A percentile compares a stretch with the other conserved stretches of the same genome.
Conservation (phyloP, 1,140 invertebrate genomes). For the Magallana gigas region DNA sequence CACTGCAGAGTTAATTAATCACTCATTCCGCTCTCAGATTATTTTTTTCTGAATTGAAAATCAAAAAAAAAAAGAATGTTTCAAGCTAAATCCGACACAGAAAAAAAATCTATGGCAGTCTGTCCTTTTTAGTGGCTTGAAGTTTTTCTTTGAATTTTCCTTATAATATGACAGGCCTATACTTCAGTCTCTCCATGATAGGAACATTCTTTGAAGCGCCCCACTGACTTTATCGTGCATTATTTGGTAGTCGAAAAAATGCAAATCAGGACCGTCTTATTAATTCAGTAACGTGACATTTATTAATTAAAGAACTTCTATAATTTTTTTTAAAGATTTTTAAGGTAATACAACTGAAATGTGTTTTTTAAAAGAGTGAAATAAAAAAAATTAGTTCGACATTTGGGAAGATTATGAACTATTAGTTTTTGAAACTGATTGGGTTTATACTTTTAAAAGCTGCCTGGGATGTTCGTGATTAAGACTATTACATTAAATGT, state of each 20-base stretch:
- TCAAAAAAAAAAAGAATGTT: too few species aligned
- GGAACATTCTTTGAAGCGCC: constrained; percentile 21
- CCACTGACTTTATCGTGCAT: constrained; percentile 22
- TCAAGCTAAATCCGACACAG: too few species aligned
- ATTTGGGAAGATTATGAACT: too few species aligned
- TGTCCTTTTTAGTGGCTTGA: background rate
- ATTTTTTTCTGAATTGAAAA: too few species aligned
- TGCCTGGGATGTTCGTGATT: too few species aligned
- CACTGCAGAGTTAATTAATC: too few species aligned
- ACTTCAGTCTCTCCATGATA: background rate
- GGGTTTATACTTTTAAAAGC: too few species aligned
- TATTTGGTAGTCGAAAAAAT: constrained; percentile 14
- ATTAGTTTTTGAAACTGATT: too few species aligned
- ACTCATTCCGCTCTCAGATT: too few species aligned
- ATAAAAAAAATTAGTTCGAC: too few species aligned
- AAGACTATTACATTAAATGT: too few species aligned
- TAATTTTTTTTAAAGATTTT: background rate
- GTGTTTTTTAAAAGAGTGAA: background rate
- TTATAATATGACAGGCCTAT: background rate
- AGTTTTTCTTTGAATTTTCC: background rate
- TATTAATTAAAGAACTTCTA: constrained; percentile 5
- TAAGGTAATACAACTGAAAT: background rate
- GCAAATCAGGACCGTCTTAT: constrained; percentile 20
- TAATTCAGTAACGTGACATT: constrained; percentile 23
- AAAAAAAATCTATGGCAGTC: too few species aligned